Conservation (phyloP, 2,113 vertebrate species). For the Sinocyclocheilus maitianheensis region DNA sequence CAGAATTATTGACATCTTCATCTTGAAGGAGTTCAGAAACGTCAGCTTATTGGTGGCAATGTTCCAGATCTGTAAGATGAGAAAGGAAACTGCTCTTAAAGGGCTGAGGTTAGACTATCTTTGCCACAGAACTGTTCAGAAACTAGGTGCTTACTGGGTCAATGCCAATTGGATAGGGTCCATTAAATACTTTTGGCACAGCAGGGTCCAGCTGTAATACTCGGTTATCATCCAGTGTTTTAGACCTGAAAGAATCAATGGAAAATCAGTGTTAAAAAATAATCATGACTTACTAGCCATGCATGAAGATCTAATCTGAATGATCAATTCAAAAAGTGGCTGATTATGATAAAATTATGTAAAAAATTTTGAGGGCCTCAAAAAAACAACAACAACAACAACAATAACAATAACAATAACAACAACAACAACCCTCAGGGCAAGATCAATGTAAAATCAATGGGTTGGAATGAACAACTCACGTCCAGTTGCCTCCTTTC, state of each 20-base stretch:
- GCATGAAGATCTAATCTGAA: not conserved
- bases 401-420: not conserved
- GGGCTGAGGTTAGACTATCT: not conserved
- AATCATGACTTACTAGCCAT: not conserved
- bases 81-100: not conserved
- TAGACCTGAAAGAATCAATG: constrained; percentile 66
- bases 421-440: not conserved
- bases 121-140: not conserved
- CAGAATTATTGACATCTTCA: constrained; percentile 97
- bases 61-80: constrained; percentile 88
- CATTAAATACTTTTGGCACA: constrained; percentile 84
- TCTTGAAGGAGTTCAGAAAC: constrained; percentile 98
- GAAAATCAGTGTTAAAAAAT: not conserved
- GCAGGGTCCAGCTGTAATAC: constrained; percentile 88
- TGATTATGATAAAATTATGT: not conserved
- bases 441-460: not conserved
- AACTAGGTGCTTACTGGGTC: constrained; percentile 82
- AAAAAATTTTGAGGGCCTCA: too few relatives aligned
- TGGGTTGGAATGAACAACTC: constrained; percentile 68
- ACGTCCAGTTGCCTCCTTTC: constrained; percentile 86
- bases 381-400: too few relatives aligned
- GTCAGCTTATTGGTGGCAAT: constrained; percentile 92
- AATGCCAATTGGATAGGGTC: constrained; percentile 96
- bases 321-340: not conserved
- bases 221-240: constrained; percentile 71